Evolutionary conservation across 2,888 invertebrate genomes (phyloP), one percentile per base, ranked within the genome.

Genomic region (Lasius fuliginosus): DNA sequence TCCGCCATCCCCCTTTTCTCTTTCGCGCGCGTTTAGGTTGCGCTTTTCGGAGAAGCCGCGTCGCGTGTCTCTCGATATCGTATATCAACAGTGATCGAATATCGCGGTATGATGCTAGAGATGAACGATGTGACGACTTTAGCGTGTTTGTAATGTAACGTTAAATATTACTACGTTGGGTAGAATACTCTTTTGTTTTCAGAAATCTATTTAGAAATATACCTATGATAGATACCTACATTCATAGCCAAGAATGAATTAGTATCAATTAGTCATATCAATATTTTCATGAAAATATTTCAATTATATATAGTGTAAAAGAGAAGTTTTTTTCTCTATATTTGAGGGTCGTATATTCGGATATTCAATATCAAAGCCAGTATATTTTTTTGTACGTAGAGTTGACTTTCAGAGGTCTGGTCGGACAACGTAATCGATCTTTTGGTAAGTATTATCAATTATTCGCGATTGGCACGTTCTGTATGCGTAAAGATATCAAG

Each of bases 1-100:
- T 92, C 90, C 79, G 60, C 79, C 82, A 60, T 46, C 58, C 62
- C 58, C 62, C 73, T 81, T 67, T 53, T 53, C 53, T 53, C 53
- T 53, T 53, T 53, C 53, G 53, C 53, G 53, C 53, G n/a, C 90
- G 84, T 89, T 88, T 84, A 77, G 85, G 77, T 85, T 86, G 84
- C 62, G 64, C 76, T 74, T 86, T 71, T 73, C 75, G 62, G 68
- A 83, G 83, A 60, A 42, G 42, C 74, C 12, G 15, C 36, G 27
- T 12, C 30, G 23, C 67, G 40, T 75, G 49, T 33, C 12, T 27
- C 36, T 40, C 40, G 40, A 68, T 77, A 77, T 42, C 69, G 42
- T 56, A 27, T 4, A 36, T 5, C 2, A n/a, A 33, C 18, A 11
- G 11, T 46, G 23, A 33, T 46, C 33, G 71, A 79, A 79, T 60